Evolutionary conservation across 2,797 vertebrate species (phyloP), one percentile per base, ranked within the genome.

Genomic region (Merluccius polli): DNA sequence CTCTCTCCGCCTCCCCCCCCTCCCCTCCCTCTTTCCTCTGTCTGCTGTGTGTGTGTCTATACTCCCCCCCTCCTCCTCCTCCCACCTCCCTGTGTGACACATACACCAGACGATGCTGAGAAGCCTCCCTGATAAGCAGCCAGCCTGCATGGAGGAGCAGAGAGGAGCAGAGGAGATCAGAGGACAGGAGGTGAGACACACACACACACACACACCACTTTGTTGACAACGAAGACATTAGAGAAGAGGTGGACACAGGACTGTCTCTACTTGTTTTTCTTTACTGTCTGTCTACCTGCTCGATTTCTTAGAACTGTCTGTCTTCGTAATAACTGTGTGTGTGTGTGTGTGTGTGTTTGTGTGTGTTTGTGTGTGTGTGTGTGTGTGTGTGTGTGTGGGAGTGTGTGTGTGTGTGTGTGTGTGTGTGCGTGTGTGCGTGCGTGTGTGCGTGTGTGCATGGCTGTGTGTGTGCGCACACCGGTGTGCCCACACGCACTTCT

Each of bases 61-160:
- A 38, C 74, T 81, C 82, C 78, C 85, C 88, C 88, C 90, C 90
- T 90, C 88, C 89, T 88, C 86, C 88, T 73, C 82, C 87, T 77
- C 85, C 78, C 78, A 75, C 73, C 70, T 41, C 13, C 75, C 85
- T 86, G 79, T 86, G 83, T 83, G 89, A 65, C 59, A 90, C 88
- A 89, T 88, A 92, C 91, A 90, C 88, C 91, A 94, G 93, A 94
- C 93, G 93, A 90, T 93, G 92, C 92, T 78, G 80, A 91, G 87
- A 91, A 90, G 85, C 86, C 88, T 89, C 83, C 59, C 59, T 65
- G 59, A 65, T 65, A 65, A 80, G 78, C 87, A 85, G 88, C 87
- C 80, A 82, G 78, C 81, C 87, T 89, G 89, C 87, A 89, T 89
- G 90, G 86, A 91, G 83, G 79, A 90, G 32, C 33, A n/a, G 35